Evolutionary conservation across 2,113 vertebrate genomes (phyloP).

Genomic region (Dromas ardeola): DNA sequence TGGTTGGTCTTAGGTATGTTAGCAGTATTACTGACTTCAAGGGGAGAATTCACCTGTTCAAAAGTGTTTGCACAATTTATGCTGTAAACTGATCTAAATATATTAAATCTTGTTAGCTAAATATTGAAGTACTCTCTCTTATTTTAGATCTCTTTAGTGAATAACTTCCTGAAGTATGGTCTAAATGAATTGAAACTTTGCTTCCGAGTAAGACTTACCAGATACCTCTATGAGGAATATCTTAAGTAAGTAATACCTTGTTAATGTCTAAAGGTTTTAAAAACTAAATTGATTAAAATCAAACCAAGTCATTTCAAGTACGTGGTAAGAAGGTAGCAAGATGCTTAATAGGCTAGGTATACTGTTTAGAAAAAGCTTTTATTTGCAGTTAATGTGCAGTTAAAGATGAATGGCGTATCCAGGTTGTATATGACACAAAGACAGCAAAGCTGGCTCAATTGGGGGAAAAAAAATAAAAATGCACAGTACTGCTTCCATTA

Average conservation of each 20-base stretch:
- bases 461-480: not conserved
- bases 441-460: not conserved
- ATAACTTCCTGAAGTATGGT: conserved; percentile 96
- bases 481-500: not conserved
- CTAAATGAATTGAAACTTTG: conserved; percentile 93
- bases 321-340: not conserved
- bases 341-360: not conserved
- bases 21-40: not conserved
- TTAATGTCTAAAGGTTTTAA: not conserved
- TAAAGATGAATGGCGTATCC: not conserved
- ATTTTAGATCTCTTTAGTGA: conserved; percentile 92
- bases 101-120: not conserved
- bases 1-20: not conserved
- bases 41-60: not conserved
- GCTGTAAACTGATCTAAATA: not conserved
- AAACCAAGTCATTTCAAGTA: not conserved
- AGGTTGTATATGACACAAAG: not conserved
- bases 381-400: not conserved
- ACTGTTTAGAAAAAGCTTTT: not conserved
- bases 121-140: conserved; percentile 22
- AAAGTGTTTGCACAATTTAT: not conserved
- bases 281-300: not conserved
- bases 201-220: conserved; percentile 91
- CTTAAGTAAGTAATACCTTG: conserved; percentile 87
- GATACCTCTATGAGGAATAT: conserved; percentile 93